Percentiles rank a stretch among this genome's conserved stretches.
Conservation (phyloP, 2,797 vertebrate genomes). For the Sebastes steindachneri region DNA sequence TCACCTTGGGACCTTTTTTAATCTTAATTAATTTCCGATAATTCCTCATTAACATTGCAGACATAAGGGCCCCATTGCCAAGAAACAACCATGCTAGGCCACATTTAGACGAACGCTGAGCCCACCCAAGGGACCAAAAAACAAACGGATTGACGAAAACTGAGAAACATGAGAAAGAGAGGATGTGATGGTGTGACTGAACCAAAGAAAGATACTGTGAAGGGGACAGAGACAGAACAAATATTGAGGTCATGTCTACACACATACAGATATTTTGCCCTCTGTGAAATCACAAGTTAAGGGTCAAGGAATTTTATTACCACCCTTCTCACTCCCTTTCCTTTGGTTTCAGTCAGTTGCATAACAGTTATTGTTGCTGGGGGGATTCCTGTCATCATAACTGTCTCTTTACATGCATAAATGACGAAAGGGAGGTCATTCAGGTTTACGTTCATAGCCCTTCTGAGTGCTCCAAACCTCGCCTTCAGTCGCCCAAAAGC, state of each 20-base stretch:
- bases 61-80: constrained; percentile 58
- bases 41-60: constrained; percentile 79
- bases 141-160: not conserved
- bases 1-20: constrained; percentile 80
- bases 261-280: too few species aligned
- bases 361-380: too few species aligned
- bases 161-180: not conserved
- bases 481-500: too few species aligned
- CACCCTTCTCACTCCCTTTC: too few species aligned
- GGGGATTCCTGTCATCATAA: too few species aligned
- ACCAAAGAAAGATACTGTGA: not conserved
- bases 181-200: not conserved
- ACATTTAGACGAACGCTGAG: constrained; percentile 26
- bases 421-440: too few species aligned
- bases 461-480: too few species aligned
- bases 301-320: too few species aligned
- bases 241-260: not conserved
- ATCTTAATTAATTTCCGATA: constrained; percentile 84
- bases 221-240: not conserved
- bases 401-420: too few species aligned
- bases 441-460: too few species aligned
- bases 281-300: too few species aligned
- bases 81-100: constrained; percentile 39
- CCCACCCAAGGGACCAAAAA: constrained; percentile 25
- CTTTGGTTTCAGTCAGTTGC: too few species aligned